Percentiles rank a stretch among this genome's conserved stretches.
These are phyloP conservation scores for Chloebia gouldiae DNA, from an alignment of 2,113 vertebrate species.

Conservation along the genomic window DNA sequence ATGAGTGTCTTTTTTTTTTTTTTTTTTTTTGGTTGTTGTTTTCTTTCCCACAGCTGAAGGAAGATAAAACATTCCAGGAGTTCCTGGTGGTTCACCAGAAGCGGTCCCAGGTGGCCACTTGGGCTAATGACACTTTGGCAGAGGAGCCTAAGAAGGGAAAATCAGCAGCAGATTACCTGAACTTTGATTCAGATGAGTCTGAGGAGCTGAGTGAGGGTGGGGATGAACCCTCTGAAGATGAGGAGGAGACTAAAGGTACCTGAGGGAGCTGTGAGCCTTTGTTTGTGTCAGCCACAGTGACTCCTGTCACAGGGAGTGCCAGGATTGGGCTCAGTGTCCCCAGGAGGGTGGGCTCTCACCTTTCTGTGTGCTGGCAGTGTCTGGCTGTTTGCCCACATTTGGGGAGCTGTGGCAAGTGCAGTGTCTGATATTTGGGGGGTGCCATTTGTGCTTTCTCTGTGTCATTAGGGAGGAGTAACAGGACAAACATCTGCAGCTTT, in stretches of 20 bases:
- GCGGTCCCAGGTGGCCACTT: constrained; percentile 81
- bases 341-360: neutral
- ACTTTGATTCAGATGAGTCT: constrained; percentile 86
- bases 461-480: neutral
- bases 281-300: neutral
- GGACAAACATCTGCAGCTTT: neutral
- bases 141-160: constrained; percentile 23
- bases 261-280: neutral
- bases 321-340: accelerated
- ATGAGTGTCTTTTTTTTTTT: neutral
- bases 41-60: constrained; percentile 76
- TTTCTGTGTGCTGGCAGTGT: neutral
- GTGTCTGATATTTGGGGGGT: accelerated
- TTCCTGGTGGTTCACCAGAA: constrained; percentile 91
- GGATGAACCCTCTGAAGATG: neutral
- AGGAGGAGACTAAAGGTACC: neutral
- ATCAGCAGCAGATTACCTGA: constrained; percentile 85
- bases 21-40: neutral
- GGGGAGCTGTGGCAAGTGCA: neutral
- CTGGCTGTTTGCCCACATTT: accelerated
- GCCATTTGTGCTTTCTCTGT: neutral
- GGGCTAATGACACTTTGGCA: constrained; percentile 84
- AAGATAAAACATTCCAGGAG: constrained; percentile 86
- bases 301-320: neutral
- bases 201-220: constrained; percentile 65